Conservation (phyloP, 35 echinoderm and acorn worm genomes). For the Heliocidaris erythrogramma region DNA sequence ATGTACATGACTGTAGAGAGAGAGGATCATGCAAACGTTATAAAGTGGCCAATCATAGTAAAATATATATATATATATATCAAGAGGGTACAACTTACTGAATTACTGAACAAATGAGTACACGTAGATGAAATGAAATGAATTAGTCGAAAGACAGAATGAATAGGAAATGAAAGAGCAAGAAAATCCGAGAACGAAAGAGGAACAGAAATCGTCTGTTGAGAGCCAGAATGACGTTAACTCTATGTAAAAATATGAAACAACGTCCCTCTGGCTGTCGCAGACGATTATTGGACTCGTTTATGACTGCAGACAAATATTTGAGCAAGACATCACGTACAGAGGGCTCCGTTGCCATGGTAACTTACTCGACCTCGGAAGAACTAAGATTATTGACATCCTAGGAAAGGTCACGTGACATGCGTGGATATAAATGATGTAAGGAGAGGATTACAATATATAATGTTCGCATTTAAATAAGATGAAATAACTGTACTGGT, state of each 20-base stretch:
- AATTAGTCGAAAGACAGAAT: neutral
- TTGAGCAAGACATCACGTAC: neutral
- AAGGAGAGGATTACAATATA: neutral
- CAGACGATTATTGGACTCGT: neutral
- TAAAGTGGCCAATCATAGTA: neutral
- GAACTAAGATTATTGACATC: slow-evolving; percentile 26
- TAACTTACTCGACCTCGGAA: slow-evolving; percentile 39
- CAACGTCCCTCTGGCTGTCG: neutral
- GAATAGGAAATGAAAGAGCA: neutral
- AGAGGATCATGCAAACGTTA: too few species aligned
- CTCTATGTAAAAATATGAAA: neutral
- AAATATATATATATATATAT: too few species aligned
- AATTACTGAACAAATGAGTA: too few species aligned
- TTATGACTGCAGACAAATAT: neutral
- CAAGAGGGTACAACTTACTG: neutral
- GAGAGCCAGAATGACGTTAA: neutral
- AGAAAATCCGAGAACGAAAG: neutral
- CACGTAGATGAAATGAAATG: too few species aligned
- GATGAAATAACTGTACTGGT: neutral
- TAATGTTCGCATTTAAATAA: neutral
- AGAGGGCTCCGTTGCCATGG: neutral
- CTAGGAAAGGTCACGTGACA: slow-evolving; percentile 12
- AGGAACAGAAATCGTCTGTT: neutral
- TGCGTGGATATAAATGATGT: neutral
- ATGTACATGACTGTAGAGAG: neutral